Evolutionary conservation across 2,888 invertebrate species (phyloP).

Genomic region (Erannis defoliaria): DNA sequence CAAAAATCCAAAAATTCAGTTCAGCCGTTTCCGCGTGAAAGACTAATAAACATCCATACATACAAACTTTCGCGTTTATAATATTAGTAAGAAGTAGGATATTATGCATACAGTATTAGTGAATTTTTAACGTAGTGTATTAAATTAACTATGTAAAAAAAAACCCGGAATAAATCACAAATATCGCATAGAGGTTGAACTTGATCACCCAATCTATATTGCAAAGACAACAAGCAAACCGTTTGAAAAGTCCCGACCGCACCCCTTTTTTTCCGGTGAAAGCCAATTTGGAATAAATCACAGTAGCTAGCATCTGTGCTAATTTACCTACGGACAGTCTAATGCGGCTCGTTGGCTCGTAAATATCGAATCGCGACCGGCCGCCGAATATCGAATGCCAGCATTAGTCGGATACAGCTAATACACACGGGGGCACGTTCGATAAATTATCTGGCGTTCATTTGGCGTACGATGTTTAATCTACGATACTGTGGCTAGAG

Average conservation of each 20-base stretch:
- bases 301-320: slow-evolving; percentile 86
- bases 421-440: slow-evolving; percentile 84
- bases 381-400: slow-evolving; percentile 86
- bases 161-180: background rate
- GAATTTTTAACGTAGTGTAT: background rate
- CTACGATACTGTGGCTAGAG: slow-evolving; percentile 75
- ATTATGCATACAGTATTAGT: no score
- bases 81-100: no score
- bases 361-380: slow-evolving; percentile 84
- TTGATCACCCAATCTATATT: slow-evolving; percentile 21
- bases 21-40: no score
- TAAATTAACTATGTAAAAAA: background rate
- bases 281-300: slow-evolving; percentile 87
- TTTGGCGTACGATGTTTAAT: slow-evolving; percentile 86
- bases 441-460: slow-evolving; percentile 86
- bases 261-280: slow-evolving; percentile 80
- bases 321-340: slow-evolving; percentile 87
- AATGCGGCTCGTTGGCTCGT: slow-evolving; percentile 83
- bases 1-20: no score
- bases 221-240: slow-evolving; percentile 67
- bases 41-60: no score
- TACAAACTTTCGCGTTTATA: no score
- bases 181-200: background rate
- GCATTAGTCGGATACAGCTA: slow-evolving; percentile 86
- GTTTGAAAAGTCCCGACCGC: slow-evolving; percentile 81